Evolutionary conservation across 2,888 invertebrate species (phyloP).

Genomic region (Thelaira solivaga): DNA sequence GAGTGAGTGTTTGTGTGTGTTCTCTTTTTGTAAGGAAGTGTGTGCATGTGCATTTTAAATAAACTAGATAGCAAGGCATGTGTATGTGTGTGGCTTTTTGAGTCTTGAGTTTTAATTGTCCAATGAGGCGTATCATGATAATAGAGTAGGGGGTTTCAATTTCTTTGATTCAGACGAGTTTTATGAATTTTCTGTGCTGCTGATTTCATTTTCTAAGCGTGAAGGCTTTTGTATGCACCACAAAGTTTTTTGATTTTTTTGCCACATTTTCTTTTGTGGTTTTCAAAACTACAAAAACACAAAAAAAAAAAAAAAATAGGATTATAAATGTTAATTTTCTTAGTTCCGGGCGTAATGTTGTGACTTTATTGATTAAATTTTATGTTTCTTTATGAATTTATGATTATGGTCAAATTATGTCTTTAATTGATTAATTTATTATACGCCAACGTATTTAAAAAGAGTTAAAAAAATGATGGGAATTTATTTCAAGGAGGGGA

Average conservation of each 20-base stretch:
- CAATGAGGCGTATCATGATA: constrained; percentile 69
- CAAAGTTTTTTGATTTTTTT: no score
- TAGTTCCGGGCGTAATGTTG: constrained; percentile 16
- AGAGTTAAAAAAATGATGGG: no score
- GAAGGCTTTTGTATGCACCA: background rate
- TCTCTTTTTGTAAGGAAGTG: no score
- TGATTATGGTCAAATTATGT: background rate
- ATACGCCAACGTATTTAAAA: no score
- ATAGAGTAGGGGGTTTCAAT: constrained; percentile 43
- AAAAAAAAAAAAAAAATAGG: no score
- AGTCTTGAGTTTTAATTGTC: constrained; percentile 61
- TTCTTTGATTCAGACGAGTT: background rate
- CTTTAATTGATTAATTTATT: background rate
- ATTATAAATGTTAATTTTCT: constrained; percentile 37
- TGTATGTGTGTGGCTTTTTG: constrained; percentile 41
- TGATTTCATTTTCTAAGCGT: background rate
- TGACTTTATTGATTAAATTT: constrained; percentile 3
- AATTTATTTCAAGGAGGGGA: no score
- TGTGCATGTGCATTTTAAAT: background rate
- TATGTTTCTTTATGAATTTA: constrained; percentile 7
- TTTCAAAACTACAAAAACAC: no score
- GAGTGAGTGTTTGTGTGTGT: background rate
- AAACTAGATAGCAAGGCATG: no score
- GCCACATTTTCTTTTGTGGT: background rate
- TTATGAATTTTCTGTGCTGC: background rate